phyloP scores from a whole-genome alignment of 2,888 invertebrate species.

The Xestia rhomboidea region DNA sequence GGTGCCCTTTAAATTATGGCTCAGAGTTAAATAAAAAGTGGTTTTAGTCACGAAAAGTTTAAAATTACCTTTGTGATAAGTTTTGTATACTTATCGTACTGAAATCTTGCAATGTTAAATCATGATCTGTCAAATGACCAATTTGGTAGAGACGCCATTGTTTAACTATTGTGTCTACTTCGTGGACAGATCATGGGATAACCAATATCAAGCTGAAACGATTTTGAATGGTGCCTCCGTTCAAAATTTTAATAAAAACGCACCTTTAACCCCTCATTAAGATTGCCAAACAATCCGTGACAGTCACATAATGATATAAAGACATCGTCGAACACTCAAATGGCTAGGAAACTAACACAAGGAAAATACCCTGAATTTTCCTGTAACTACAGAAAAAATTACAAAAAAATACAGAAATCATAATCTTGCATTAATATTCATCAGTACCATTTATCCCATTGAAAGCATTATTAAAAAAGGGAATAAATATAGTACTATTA shows the following conservation, averaged over 20 bases:
- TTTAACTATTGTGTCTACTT: too few relatives aligned
- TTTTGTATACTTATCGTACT: too few relatives aligned
- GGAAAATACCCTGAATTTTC: slow-evolving; percentile 9
- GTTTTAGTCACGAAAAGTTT: background rate
- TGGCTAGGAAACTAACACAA: slow-evolving; percentile 10
- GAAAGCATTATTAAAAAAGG: background rate
- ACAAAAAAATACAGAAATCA: too few relatives aligned
- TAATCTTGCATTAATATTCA: background rate
- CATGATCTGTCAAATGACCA: too few relatives aligned
- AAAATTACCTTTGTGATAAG: background rate
- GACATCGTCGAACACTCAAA: slow-evolving; percentile 52
- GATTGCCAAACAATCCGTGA: slow-evolving; percentile 85
- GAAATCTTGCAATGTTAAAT: background rate
- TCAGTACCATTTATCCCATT: background rate
- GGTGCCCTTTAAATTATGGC: background rate
- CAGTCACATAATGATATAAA: slow-evolving; percentile 74
- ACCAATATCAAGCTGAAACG: background rate
- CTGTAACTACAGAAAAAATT: background rate
- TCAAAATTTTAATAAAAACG: slow-evolving; percentile 52
- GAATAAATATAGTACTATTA: background rate
- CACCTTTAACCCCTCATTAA: slow-evolving; percentile 75
- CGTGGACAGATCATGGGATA: too few relatives aligned
- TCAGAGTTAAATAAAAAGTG: background rate
- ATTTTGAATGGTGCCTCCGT: background rate
- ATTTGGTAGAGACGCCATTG: too few relatives aligned